phyloP scores from a whole-genome alignment of 2,888 invertebrate genomes.

The Eupithecia inturbata region DNA sequence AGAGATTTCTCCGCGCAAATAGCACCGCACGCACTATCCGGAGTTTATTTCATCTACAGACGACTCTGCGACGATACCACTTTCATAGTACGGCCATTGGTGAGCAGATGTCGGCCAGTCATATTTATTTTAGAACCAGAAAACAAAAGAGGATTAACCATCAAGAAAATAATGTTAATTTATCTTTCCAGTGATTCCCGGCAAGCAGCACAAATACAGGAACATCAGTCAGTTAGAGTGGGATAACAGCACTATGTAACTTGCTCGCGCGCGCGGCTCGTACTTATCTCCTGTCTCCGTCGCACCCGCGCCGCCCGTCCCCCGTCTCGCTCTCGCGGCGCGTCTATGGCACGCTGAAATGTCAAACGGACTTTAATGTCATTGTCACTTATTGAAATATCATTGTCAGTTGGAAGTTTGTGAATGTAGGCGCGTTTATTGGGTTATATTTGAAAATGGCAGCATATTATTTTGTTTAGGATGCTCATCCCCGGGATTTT shows the following conservation, averaged over 20 bases:
- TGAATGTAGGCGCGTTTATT: not conserved
- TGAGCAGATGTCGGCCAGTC: too few species aligned
- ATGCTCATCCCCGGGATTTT: not conserved
- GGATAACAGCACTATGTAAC: constrained; percentile 92
- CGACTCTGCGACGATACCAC: too few species aligned
- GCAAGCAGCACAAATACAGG: constrained; percentile 86
- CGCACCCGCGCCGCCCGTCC: constrained; percentile 45
- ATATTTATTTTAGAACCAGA: not conserved
- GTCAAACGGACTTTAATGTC: constrained; percentile 25
- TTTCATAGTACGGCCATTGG: too few species aligned
- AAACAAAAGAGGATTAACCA: not conserved
- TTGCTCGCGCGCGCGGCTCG: constrained; percentile 48
- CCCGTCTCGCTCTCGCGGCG: constrained; percentile 45
- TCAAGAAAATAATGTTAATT: not conserved
- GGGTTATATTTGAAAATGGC: not conserved
- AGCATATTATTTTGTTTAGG: not conserved
- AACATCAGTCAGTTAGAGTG: constrained; percentile 91
- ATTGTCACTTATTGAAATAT: constrained; percentile 17
- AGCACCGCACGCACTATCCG: too few species aligned
- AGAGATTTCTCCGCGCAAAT: too few species aligned
- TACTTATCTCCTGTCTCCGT: constrained; percentile 53
- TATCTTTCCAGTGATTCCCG: constrained; percentile 69
- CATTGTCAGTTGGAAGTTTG: not conserved
- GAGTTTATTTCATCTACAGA: too few species aligned
- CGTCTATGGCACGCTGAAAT: constrained; percentile 37